Conservation (phyloP, 2,797 vertebrate genomes). For the Alcedo atthis region DNA sequence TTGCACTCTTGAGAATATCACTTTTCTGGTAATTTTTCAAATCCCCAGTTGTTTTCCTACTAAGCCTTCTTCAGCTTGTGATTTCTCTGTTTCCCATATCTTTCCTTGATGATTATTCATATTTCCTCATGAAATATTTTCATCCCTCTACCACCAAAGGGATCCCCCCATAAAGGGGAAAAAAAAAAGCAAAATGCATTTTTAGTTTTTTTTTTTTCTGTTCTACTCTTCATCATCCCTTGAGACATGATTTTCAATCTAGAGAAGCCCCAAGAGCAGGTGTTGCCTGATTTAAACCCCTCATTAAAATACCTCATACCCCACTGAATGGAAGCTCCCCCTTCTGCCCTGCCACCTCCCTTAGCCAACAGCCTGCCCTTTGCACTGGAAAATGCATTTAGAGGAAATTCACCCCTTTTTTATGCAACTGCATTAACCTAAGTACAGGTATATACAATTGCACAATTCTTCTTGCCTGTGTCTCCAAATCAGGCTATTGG, state of each 20-base stretch:
- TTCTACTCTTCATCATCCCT: not conserved
- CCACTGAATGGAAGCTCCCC: not conserved
- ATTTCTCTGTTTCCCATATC: not conserved
- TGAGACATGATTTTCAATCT: not conserved
- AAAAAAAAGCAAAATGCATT: not conserved
- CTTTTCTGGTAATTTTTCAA: conserved; percentile 61
- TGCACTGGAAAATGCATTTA: not conserved
- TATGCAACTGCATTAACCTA: not conserved
- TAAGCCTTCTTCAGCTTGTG: not conserved
- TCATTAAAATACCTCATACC: not conserved
- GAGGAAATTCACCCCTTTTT: not conserved
- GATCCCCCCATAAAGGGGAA: accelerated
- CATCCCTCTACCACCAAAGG: not conserved
- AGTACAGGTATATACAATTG: not conserved
- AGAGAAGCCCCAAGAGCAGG: not conserved
- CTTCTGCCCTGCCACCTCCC: not conserved
- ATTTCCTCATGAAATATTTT: conserved; percentile 10
- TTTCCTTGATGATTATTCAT: conserved; percentile 15
- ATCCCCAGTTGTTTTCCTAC: not conserved
- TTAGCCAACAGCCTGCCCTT: not conserved
- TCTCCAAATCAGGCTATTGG: not conserved
- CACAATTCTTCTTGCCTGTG: not conserved
- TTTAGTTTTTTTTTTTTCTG: not conserved
- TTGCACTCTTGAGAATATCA: conserved; percentile 44
- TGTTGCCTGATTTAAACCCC: not conserved